A percentile compares a stretch with the other conserved stretches of the same genome.
These are phyloP conservation scores for Pogoniulus pusillus DNA, from an alignment of 2,797 vertebrate genomes.

Conservation along the genomic window DNA sequence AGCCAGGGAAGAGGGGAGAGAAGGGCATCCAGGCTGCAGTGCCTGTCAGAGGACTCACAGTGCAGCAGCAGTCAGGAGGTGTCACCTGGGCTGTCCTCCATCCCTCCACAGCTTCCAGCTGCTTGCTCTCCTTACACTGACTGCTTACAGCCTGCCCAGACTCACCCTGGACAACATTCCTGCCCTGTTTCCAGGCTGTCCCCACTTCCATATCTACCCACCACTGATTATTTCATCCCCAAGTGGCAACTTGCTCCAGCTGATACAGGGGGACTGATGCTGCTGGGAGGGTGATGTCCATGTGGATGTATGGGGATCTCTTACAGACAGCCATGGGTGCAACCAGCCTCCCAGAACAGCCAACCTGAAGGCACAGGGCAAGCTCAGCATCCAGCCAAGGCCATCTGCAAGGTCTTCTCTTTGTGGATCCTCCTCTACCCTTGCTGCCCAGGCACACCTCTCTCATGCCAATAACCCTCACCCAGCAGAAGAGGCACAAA, in stretches of 20 bases:
- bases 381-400: fast-evolving
- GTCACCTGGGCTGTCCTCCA: constrained; percentile 13
- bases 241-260: fast-evolving
- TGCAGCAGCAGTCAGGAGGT: background rate
- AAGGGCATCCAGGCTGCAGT: background rate
- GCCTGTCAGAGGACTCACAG: background rate
- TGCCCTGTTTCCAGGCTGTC: background rate
- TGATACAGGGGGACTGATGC: fast-evolving
- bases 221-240: fast-evolving
- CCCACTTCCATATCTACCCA: background rate
- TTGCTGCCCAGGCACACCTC: background rate
- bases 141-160: background rate
- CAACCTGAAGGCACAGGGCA: background rate
- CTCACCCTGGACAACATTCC: fast-evolving
- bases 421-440: background rate
- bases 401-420: background rate
- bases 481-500: background rate
- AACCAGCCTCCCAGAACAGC: background rate
- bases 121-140: background rate
- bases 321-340: background rate
- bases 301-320: fast-evolving
- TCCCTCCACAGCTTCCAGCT: background rate
- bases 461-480: background rate
- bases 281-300: background rate
- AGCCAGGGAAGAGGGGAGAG: background rate